Base-by-base conservation (phyloP, 1,140 invertebrate genomes). In the Drosophila kikkawai region DNA sequence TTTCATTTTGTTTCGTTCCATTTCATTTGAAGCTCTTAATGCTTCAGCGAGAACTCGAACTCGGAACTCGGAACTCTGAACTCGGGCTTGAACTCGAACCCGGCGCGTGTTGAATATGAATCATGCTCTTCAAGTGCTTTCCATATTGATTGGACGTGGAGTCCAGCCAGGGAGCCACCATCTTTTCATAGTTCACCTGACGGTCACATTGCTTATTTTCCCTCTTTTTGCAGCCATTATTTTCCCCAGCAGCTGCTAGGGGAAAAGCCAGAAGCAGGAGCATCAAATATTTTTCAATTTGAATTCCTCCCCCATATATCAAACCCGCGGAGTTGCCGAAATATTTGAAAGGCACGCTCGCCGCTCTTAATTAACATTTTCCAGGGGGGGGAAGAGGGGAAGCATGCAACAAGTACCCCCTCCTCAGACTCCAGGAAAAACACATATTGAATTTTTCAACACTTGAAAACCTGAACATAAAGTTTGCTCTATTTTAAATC, bases 101-200 rank as follows among this genome's bases (percentile, higher is more conserved):
- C 45, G 61, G 80, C 81, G 76, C 80, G 77, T 59, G 65, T 71
- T 85, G 82, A 85, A 86, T 85, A 86, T 85, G 82, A 85, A 85
- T 86, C 69, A 79, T 73, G 75, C 50, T 79, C 64, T 69, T 42
- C 29, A 42, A 67, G 63, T 51, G 63, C 67, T 70, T 82, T 79
- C 59, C 83, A 86, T 87, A 86, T 87, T 87, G 83, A 87, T 86
- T 86, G 83, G 81, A 80, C 45, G 1, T 4, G 22, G 53, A 55
- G 53, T 55, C 53, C 51, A 15, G 34, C 17, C 51, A 0, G 34
- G 48, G 9, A 32, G 26, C n/a, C 50, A 51, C 59, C 59, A 12
- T 7, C n/a, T 4, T 36, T 51, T 13, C 59, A 36, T 53, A 37
- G 50, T 53, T 65, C 67, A 70, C 61, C 67, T 67, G 66, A 44